These are phyloP conservation scores for Cynopterus sphinx DNA, from an alignment of 2,797 vertebrate genomes.

Conservation along the genomic window DNA sequence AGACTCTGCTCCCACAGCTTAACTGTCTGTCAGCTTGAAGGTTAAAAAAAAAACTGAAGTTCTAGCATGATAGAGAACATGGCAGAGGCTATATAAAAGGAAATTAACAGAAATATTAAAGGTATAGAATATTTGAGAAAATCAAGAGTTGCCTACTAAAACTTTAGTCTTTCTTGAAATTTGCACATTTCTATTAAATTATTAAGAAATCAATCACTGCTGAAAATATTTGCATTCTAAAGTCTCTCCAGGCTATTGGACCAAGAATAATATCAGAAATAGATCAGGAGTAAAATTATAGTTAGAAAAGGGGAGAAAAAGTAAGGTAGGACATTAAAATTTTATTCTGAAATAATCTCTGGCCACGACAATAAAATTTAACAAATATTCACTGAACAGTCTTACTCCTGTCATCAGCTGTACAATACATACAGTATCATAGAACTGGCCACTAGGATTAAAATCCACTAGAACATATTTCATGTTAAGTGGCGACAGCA, in stretches of 20 bases:
- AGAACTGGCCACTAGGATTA: slow-evolving; percentile 94
- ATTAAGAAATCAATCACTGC: background rate
- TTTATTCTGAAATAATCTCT: slow-evolving; percentile 95
- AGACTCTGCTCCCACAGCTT: background rate
- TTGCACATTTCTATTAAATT: background rate
- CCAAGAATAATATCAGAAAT: slow-evolving; percentile 49
- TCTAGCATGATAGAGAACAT: background rate
- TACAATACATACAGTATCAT: slow-evolving; percentile 98
- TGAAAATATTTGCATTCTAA: slow-evolving; percentile 25
- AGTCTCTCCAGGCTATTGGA: background rate
- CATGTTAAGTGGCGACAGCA: slow-evolving; percentile 93
- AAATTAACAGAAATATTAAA: background rate
- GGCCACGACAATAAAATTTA: slow-evolving; percentile 99
- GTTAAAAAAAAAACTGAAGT: background rate
- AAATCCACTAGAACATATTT: slow-evolving; percentile 90
- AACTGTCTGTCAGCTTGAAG: background rate
- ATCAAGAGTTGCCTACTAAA: slow-evolving; percentile 12
- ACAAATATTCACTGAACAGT: slow-evolving; percentile 98
- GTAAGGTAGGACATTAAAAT: slow-evolving; percentile 89
- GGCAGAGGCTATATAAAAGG: background rate
- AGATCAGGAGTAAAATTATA: slow-evolving; percentile 56
- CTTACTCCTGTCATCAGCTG: slow-evolving; percentile 94
- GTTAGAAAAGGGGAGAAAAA: slow-evolving; percentile 82
- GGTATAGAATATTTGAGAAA: background rate
- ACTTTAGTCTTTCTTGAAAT: background rate